These are phyloP conservation scores for Falco naumanni DNA, from an alignment of 2,797 vertebrate species.

Conservation along the genomic window DNA sequence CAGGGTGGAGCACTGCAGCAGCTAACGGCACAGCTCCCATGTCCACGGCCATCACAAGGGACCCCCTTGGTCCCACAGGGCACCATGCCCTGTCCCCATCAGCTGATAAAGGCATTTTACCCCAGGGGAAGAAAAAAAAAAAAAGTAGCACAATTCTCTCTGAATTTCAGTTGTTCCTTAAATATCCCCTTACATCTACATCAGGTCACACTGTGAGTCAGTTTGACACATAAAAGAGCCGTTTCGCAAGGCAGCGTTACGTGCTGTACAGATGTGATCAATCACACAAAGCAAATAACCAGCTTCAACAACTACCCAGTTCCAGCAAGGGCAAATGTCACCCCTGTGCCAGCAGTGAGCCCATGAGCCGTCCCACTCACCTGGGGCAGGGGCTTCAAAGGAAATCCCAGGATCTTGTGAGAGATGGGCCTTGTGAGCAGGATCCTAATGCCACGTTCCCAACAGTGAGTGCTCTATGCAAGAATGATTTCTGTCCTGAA, in stretches of 20 bases:
- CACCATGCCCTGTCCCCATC: background rate
- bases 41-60: background rate
- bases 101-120: background rate
- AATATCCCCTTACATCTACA: background rate
- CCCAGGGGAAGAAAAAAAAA: background rate
- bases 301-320: background rate
- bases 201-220: background rate
- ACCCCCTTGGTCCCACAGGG: background rate
- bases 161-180: background rate
- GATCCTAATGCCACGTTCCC: background rate
- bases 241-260: background rate
- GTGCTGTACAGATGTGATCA: conserved; percentile 27
- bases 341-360: background rate
- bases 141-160: background rate
- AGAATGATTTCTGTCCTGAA: background rate
- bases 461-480: background rate
- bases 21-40: background rate
- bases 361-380: background rate
- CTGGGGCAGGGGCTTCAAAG: background rate
- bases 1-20: background rate
- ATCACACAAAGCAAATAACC: conserved; percentile 40
- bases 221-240: background rate
- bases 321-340: conserved; percentile 32
- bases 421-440: fast-evolving
- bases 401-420: background rate